Conservation (phyloP, 1,140 invertebrate species). For the Bombus huntii region DNA sequence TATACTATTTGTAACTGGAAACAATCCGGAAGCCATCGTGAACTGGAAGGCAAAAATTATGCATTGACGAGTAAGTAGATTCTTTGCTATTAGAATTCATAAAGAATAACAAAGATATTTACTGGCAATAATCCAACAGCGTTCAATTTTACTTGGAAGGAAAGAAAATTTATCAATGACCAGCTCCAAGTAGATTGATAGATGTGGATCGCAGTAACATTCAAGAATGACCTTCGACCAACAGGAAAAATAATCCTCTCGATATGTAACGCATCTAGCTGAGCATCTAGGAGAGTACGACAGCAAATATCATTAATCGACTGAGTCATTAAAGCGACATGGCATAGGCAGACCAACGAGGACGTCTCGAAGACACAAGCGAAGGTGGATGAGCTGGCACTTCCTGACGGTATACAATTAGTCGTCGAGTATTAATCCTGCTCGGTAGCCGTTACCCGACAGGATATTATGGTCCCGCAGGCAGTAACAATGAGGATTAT, state of each 20-base stretch:
- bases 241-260: not conserved
- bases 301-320: constrained; percentile 53
- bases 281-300: no score
- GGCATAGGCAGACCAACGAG: constrained; percentile 17
- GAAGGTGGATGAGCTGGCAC: constrained; percentile 66
- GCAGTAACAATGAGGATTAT: constrained; percentile 79
- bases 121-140: no score
- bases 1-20: no score
- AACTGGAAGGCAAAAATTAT: no score
- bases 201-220: not conserved
- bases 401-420: constrained; percentile 77
- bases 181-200: no score
- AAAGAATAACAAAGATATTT: no score
- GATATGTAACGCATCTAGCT: not conserved
- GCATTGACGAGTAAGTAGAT: no score
- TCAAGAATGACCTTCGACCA: not conserved
- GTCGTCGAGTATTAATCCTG: constrained; percentile 78
- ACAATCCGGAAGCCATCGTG: no score
- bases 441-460: constrained; percentile 73
- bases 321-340: constrained; percentile 50
- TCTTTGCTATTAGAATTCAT: no score
- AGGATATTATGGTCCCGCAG: constrained; percentile 78
- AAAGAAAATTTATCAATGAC: no score
- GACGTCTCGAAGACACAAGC: constrained; percentile 54
- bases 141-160: no score